Conservation (phyloP, 2,888 invertebrate species). For the Chamaedrilus cognettii region DNA sequence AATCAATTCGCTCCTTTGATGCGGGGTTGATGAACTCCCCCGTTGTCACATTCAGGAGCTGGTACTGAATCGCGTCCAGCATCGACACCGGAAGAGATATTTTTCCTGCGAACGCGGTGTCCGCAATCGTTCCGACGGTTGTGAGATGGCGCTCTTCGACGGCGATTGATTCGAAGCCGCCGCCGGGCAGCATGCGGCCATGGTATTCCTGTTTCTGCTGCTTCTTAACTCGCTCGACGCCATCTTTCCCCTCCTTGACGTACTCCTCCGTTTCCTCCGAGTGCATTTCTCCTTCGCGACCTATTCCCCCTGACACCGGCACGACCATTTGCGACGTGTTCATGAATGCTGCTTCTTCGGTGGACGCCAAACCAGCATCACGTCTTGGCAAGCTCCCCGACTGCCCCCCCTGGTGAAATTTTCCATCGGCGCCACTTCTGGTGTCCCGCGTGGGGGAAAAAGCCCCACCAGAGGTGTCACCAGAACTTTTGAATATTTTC, state of each 20-base stretch:
- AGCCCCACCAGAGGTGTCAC: not conserved
- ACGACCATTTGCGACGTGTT: conserved; percentile 14
- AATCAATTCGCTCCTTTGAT: conserved; percentile 77
- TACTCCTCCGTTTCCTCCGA: conserved; percentile 37
- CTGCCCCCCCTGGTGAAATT: too few relatives aligned
- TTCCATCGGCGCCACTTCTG: not conserved
- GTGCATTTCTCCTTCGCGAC: conserved; percentile 24
- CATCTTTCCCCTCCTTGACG: conserved; percentile 28
- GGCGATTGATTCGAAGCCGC: conserved; percentile 33
- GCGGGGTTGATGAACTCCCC: conserved; percentile 75
- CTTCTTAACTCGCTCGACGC: conserved; percentile 31
- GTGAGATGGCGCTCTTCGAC: conserved; percentile 35
- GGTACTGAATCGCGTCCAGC: conserved; percentile 75
- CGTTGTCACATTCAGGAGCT: conserved; percentile 69
- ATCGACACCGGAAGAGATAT: conserved; percentile 64
- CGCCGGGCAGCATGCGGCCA: conserved; percentile 27
- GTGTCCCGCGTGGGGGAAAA: not conserved
- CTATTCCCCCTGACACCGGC: not conserved
- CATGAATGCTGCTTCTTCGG: not conserved
- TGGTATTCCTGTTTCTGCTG: conserved; percentile 29
- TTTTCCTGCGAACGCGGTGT: conserved; percentile 30
- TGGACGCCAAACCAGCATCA: not conserved
- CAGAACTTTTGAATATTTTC: not conserved
- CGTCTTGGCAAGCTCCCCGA: not conserved
- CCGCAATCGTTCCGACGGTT: conserved; percentile 21